A percentile compares a stretch with the other conserved stretches of the same genome.
phyloP scores from a whole-genome alignment of 1,140 invertebrate species.

The Zaprionus ghesquierei region DNA sequence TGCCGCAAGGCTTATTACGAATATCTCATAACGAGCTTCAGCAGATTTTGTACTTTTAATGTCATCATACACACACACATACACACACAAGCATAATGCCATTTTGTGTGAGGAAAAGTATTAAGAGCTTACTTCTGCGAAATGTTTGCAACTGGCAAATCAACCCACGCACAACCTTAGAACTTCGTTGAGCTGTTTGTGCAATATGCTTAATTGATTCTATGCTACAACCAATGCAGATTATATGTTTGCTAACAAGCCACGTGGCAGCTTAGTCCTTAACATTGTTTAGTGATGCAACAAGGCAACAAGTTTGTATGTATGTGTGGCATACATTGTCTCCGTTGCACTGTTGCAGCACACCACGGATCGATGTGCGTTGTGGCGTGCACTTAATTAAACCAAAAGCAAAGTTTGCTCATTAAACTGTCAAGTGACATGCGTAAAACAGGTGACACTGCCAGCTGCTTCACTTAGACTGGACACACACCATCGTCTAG shows the following conservation, averaged over 20 bases:
- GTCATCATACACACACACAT: constrained; percentile 21
- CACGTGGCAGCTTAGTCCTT: constrained; percentile 29
- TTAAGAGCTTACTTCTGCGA: constrained; percentile 52
- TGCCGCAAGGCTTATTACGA: constrained; percentile 55
- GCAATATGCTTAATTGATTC: constrained; percentile 37
- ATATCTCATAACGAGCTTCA: constrained; percentile 57
- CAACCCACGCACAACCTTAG: neutral
- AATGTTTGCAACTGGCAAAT: constrained; percentile 1
- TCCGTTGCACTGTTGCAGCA: neutral
- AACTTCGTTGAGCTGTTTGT: constrained; percentile 10
- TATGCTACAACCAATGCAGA: neutral
- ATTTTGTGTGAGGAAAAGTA: constrained; percentile 65
- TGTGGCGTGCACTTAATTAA: constrained; percentile 66
- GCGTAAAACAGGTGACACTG: constrained; percentile 9
- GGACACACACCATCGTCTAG: neutral
- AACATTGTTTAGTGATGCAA: constrained; percentile 27
- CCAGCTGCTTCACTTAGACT: neutral
- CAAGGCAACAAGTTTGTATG: neutral
- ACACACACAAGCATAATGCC: constrained; percentile 49
- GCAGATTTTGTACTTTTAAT: constrained; percentile 65
- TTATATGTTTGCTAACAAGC: constrained; percentile 24
- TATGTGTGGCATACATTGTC: neutral
- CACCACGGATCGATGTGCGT: constrained; percentile 27
- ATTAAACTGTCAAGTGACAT: constrained; percentile 69
- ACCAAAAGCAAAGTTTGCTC: constrained; percentile 60